Evolutionary conservation across 2,797 vertebrate genomes (phyloP).

Genomic region (Chelon auratus): DNA sequence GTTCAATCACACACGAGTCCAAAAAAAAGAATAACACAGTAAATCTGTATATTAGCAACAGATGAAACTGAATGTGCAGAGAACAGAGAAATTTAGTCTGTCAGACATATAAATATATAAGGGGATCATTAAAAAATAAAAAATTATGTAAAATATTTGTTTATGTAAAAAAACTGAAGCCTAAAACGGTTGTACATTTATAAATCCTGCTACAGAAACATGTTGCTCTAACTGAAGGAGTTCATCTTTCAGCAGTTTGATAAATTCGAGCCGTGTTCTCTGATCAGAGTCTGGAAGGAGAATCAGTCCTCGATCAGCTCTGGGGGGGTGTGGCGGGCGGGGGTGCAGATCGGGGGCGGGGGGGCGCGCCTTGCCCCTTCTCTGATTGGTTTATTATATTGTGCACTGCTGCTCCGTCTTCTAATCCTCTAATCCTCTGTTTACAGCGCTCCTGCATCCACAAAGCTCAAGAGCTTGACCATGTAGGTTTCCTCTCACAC

Average conservation of each 20-base stretch:
- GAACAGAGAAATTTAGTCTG: no score
- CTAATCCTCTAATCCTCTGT: constrained; percentile 84
- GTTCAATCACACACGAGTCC: no score
- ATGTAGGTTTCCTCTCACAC: constrained; percentile 87
- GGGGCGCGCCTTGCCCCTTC: constrained; percentile 37
- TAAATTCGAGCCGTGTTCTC: constrained; percentile 10
- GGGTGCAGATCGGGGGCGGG: no score
- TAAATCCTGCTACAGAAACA: no score
- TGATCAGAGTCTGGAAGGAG: constrained; percentile 16
- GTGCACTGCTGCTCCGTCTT: constrained; percentile 12
- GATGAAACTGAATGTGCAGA: no score
- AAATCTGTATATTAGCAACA: no score
- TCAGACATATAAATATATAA: no score
- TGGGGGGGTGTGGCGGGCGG: background rate
- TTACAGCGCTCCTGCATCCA: constrained; percentile 85
- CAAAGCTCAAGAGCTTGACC: constrained; percentile 86
- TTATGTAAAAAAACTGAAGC: background rate
- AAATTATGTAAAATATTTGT: no score
- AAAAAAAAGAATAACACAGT: no score
- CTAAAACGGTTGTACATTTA: background rate
- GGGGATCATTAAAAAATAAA: no score
- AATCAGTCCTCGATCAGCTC: constrained; percentile 1
- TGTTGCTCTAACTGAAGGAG: no score
- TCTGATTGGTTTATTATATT: constrained; percentile 43
- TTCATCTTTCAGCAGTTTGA: constrained; percentile 19